Evolutionary conservation across 2,888 invertebrate genomes (phyloP).

Genomic region (Dusona sp.): DNA sequence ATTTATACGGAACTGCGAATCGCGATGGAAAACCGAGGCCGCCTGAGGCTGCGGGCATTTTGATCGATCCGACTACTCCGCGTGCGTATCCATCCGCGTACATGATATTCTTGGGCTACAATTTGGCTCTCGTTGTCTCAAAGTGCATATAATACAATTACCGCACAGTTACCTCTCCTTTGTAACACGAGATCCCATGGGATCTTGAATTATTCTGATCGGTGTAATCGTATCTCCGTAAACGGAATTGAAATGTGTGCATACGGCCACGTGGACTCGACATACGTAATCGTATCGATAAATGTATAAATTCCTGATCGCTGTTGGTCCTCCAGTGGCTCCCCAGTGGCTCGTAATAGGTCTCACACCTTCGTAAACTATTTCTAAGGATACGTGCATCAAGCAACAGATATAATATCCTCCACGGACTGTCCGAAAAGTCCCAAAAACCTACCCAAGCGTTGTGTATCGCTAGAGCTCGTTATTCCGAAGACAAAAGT

Average conservation of each 20-base stretch:
- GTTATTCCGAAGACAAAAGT: background rate
- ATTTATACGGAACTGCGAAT: conserved; percentile 40
- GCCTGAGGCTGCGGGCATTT: conserved; percentile 54
- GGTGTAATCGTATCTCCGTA: background rate
- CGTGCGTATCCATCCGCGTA: conserved; percentile 39
- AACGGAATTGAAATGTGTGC: background rate
- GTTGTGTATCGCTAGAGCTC: background rate
- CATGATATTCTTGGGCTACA: background rate
- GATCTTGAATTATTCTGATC: background rate
- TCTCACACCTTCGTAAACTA: conserved; percentile 4
- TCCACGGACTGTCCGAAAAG: background rate
- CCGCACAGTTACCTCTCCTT: background rate
- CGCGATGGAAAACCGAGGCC: conserved; percentile 31
- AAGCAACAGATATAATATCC: background rate
- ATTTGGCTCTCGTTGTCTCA: conserved; percentile 11
- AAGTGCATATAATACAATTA: background rate
- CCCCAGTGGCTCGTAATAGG: background rate
- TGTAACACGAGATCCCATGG: background rate
- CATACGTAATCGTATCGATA: background rate
- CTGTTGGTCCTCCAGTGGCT: background rate
- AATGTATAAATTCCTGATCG: background rate
- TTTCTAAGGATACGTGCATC: background rate
- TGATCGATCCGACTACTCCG: conserved; percentile 50
- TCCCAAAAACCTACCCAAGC: background rate
- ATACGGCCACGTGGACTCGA: background rate